These are phyloP conservation scores for Sander vitreus DNA, from an alignment of 2,113 vertebrate genomes.

Conservation along the genomic window DNA sequence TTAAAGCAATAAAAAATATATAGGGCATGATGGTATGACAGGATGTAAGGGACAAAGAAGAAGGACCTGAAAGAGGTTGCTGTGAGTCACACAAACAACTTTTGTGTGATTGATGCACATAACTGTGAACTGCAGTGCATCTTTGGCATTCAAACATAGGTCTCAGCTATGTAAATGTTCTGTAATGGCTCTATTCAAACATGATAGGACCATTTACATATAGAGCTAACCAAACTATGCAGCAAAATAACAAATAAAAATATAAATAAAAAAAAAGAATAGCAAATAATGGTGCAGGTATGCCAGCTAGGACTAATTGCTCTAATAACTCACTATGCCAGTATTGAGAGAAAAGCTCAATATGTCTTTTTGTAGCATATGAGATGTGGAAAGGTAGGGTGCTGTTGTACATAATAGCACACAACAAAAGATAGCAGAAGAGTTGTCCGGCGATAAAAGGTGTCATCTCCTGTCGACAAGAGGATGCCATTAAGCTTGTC, in stretches of 20 bases:
- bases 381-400: constrained; percentile 10
- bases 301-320: constrained; percentile 24
- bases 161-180: background rate
- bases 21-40: background rate
- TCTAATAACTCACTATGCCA: constrained; percentile 30
- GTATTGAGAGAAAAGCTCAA: constrained; percentile 8
- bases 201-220: background rate
- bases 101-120: background rate
- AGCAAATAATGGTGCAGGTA: background rate
- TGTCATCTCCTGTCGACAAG: constrained; percentile 50
- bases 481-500: constrained; percentile 61
- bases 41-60: background rate
- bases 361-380: constrained; percentile 21
- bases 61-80: background rate
- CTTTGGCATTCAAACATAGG: background rate
- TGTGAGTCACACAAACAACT: background rate
- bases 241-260: background rate
- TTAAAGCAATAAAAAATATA: no score
- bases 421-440: constrained; percentile 51
- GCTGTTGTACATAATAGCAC: constrained; percentile 20
- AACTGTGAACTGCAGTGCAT: background rate
- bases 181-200: constrained; percentile 10
- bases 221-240: background rate
- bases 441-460: constrained; percentile 71
- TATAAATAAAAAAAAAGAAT: no score